Conservation (phyloP, 2,888 invertebrate species). For the Drosophila maculinotata region DNA sequence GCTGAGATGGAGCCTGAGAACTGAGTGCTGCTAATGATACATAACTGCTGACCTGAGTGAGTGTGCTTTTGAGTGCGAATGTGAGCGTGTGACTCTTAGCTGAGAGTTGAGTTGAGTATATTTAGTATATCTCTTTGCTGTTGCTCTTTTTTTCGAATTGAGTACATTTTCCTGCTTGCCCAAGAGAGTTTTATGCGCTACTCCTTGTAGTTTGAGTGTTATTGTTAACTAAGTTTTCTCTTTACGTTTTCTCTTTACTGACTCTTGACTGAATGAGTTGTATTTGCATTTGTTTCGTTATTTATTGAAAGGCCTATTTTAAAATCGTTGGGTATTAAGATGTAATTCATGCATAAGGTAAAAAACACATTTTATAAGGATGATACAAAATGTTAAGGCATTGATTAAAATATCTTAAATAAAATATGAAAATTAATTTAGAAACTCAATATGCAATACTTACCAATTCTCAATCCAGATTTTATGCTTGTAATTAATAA, state of each 20-base stretch:
- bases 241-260: background rate
- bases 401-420: too few relatives aligned
- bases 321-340: too few relatives aligned
- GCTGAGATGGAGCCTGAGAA: background rate
- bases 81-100: background rate
- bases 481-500: too few relatives aligned
- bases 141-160: background rate
- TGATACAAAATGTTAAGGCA: too few relatives aligned
- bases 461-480: too few relatives aligned
- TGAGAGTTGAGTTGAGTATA: background rate
- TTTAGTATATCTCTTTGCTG: background rate
- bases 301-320: too few relatives aligned
- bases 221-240: background rate
- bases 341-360: too few relatives aligned
- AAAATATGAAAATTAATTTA: too few relatives aligned
- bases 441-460: too few relatives aligned
- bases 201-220: background rate
- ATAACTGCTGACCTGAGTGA: conserved; percentile 1
- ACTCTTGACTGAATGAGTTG: background rate
- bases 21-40: background rate
- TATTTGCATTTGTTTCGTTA: background rate
- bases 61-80: background rate
- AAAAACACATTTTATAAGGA: too few relatives aligned
- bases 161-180: background rate
- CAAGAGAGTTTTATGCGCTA: conserved; percentile 5